phyloP scores from a whole-genome alignment of 2,888 invertebrate genomes.

The Auanema sp. region DNA sequence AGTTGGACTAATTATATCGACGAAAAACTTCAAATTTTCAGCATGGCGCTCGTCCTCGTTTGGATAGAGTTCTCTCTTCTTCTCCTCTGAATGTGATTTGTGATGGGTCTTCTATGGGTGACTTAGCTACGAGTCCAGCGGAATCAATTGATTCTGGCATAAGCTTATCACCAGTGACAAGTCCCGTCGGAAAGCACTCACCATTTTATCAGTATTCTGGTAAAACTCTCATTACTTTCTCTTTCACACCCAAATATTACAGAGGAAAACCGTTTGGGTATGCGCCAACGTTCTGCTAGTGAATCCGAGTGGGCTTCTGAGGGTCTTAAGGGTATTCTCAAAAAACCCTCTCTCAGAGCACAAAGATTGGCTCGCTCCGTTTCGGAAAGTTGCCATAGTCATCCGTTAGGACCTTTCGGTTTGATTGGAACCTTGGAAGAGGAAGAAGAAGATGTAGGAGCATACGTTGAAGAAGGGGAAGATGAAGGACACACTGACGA shows the following conservation, averaged over 20 bases:
- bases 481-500: not conserved
- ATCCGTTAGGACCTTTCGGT: not conserved
- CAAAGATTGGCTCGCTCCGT: slow-evolving; percentile 7
- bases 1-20: not conserved
- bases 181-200: slow-evolving; percentile 15
- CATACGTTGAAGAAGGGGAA: not conserved
- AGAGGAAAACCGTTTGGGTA: slow-evolving; percentile 12
- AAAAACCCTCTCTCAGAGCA: slow-evolving; percentile 13
- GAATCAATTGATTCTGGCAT: slow-evolving; percentile 17
- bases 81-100: slow-evolving; percentile 12
- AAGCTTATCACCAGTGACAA: not conserved
- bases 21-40: slow-evolving; percentile 5
- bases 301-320: slow-evolving; percentile 7
- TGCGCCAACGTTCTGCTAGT: slow-evolving; percentile 18
- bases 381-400: slow-evolving; percentile 7
- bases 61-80: slow-evolving; percentile 7
- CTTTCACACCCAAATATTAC: slow-evolving; percentile 1
- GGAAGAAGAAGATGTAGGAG: slow-evolving; percentile 3
- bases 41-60: slow-evolving; percentile 8
- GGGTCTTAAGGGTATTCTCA: slow-evolving; percentile 22
- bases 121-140: slow-evolving; percentile 3
- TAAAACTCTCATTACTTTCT: not conserved
- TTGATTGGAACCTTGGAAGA: slow-evolving; percentile 7
- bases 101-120: slow-evolving; percentile 2
- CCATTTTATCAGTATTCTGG: slow-evolving; percentile 25